Conservation (phyloP, 2,113 vertebrate genomes). For the Meles meles region DNA sequence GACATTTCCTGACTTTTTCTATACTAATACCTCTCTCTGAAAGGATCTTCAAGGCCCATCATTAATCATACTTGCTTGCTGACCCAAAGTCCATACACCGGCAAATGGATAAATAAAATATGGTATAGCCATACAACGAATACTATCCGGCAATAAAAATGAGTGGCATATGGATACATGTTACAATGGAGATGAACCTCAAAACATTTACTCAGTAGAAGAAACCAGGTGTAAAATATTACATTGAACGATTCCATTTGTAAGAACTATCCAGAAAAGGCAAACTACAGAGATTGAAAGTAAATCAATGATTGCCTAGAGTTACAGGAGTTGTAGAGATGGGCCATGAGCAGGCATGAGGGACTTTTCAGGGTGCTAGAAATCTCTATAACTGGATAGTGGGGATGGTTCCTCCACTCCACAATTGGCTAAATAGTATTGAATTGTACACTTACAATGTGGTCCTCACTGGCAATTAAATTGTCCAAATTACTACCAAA, state of each 20-base stretch:
- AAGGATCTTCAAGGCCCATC: background rate
- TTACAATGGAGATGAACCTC: background rate
- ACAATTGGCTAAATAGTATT: background rate
- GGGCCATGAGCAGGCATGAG: background rate
- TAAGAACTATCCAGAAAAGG: background rate
- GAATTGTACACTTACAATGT: background rate
- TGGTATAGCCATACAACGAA: background rate
- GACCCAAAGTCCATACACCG: background rate
- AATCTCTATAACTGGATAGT: background rate
- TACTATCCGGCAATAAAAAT: background rate
- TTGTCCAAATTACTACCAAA: background rate
- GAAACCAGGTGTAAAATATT: background rate
- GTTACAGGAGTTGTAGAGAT: background rate
- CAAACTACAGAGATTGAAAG: background rate
- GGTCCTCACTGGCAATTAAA: background rate
- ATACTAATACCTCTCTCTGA: background rate
- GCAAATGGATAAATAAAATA: background rate
- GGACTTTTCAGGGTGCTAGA: background rate
- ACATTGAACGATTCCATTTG: background rate
- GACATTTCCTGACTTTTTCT: background rate
- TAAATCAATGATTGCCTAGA: background rate
- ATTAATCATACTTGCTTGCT: background rate
- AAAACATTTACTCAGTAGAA: background rate
- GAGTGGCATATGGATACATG: background rate
- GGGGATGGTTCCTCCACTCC: background rate